phyloP scores from a whole-genome alignment of 2,797 vertebrate species.

The Hypotaenidia okinawae region DNA sequence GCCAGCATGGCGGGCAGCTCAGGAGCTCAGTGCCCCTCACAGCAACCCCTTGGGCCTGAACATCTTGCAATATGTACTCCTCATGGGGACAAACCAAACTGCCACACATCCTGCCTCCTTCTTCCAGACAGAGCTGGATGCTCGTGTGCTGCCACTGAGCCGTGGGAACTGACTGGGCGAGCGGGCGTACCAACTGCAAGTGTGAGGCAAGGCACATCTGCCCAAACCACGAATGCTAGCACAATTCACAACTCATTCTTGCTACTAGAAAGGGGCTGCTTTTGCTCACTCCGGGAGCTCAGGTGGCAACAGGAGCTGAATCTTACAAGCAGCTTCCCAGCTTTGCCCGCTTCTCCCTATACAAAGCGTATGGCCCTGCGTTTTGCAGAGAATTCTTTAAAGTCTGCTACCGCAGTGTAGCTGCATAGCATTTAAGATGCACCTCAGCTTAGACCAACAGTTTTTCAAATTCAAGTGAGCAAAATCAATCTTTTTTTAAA shows the following conservation, averaged over 20 bases:
- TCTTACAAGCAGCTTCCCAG: neutral
- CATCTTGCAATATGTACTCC: rapidly evolving
- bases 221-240: neutral
- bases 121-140: neutral
- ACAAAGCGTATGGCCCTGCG: neutral
- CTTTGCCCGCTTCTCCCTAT: neutral
- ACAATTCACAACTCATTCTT: neutral
- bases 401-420: neutral
- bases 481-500: neutral
- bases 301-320: neutral
- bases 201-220: neutral
- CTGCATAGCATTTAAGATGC: neutral
- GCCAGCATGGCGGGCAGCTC: rapidly evolving
- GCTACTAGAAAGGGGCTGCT: neutral
- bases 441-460: neutral
- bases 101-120: neutral
- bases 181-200: rapidly evolving
- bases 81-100: neutral
- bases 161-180: neutral
- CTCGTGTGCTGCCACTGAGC: rapidly evolving
- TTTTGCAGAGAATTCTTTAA: neutral
- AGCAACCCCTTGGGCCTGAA: rapidly evolving
- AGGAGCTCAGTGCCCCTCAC: neutral
- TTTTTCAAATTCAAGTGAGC: neutral
- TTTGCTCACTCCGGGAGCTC: neutral